Evolutionary conservation across 2,888 invertebrate genomes (phyloP).

Genomic region (Diplolepis rosae): DNA sequence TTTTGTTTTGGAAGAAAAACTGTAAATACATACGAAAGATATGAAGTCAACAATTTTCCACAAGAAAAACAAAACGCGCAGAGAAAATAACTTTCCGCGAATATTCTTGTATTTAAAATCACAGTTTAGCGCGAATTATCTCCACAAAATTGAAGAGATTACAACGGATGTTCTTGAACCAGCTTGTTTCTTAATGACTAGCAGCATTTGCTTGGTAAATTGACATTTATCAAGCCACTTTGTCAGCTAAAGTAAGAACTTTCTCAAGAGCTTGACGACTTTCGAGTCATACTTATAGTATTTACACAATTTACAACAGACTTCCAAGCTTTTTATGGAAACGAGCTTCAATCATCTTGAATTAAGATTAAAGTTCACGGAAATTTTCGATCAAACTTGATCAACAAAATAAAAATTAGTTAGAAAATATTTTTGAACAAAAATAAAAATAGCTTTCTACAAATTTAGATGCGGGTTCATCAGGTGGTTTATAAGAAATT

Average conservation of each 20-base stretch:
- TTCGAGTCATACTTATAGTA: background rate
- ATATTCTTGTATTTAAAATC: background rate
- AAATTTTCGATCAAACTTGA: background rate
- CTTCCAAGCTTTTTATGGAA: background rate
- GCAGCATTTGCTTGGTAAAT: constrained; percentile 2
- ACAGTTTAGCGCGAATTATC: constrained; percentile 20
- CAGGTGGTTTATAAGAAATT: background rate
- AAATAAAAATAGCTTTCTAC: background rate
- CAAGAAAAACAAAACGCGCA: no score
- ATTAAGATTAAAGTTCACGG: background rate
- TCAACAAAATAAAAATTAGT: background rate
- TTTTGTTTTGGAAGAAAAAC: no score
- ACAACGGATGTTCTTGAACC: constrained; percentile 22
- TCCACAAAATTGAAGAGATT: constrained; percentile 6
- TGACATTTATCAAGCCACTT: constrained; percentile 29
- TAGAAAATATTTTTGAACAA: background rate
- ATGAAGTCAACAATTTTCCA: no score
- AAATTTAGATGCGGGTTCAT: background rate
- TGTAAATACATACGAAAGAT: no score
- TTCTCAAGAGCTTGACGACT: background rate
- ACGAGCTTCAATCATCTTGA: background rate
- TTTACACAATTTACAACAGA: background rate
- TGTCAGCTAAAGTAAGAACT: background rate
- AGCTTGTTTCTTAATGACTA: constrained; percentile 12
- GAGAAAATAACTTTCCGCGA: constrained; percentile 6